These are phyloP conservation scores for Hemiscyllium ocellatum DNA, from an alignment of 2,113 vertebrate species.

Conservation along the genomic window DNA sequence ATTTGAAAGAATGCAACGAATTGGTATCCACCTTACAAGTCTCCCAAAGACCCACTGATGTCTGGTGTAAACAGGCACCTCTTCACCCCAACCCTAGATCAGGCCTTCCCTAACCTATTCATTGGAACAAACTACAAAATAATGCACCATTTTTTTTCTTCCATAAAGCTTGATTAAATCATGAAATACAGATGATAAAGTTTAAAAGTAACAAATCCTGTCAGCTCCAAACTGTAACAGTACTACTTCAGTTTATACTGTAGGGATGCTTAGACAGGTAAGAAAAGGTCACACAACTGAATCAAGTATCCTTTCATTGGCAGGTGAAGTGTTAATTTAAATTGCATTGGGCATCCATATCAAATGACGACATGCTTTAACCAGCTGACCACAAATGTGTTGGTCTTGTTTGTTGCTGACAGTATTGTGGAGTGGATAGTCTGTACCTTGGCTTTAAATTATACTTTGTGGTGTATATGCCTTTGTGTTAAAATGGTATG, in stretches of 20 bases:
- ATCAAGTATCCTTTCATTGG: background rate
- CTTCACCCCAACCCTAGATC: background rate
- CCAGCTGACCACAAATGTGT: background rate
- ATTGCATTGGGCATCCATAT: background rate
- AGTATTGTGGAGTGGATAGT: slow-evolving; percentile 3
- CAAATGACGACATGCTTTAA: background rate
- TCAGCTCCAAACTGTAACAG: background rate
- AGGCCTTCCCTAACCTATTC: background rate
- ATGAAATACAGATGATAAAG: background rate
- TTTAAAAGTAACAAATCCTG: background rate
- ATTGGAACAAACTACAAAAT: background rate
- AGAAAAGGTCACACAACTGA: background rate
- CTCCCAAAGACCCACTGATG: background rate
- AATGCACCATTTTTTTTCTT: background rate
- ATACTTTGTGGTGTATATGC: background rate
- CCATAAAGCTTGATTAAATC: background rate
- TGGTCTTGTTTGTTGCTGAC: background rate
- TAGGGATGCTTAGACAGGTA: background rate
- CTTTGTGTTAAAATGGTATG: background rate
- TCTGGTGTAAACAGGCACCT: background rate
- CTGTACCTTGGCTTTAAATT: slow-evolving; percentile 11
- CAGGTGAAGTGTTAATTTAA: slow-evolving; percentile 18
- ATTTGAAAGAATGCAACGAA: background rate
- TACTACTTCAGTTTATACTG: background rate
- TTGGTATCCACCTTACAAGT: background rate